Evolutionary conservation across 1,140 invertebrate genomes (phyloP), one percentile per base, ranked within the genome.

Genomic region (Goniozus legneri): DNA sequence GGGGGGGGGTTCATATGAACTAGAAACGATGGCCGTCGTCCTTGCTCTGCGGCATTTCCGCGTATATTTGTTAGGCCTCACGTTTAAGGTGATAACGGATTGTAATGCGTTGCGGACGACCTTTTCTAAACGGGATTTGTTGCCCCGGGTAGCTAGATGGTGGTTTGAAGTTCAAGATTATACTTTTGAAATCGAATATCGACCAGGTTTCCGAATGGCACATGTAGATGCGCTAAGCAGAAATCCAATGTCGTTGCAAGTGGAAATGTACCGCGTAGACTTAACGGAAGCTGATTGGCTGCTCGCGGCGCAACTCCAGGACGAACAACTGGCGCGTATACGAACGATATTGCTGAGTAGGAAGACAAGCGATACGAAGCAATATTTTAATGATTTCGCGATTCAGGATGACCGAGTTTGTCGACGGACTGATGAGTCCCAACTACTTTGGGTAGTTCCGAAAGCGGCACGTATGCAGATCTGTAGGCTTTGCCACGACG

Each of bases 141-240:
- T 39, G 3, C 36, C 36, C 1, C 44, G 27, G 4, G 18, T 46
- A 3, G 44, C 22, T 4, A 22, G 18, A 14, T 46, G 44, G 44
- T 37, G 24, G 35, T 14, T 46, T 2, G 24, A 46, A 2, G 24
- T 46, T 15, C 44, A 45, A 14, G 35, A 38, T 2, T 46, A 20
- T 8, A 46, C 34, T 2, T 46, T 46, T 3, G 18, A 46, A 3
- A 15, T 46, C 2, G 1, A 35, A 6, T 38, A 46, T 4, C 35
- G 36, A 2, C 18, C 27, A 3, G 18, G 35, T 1, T 8, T 19
- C 2, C 19, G 6, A 8, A 46, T 46, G 35, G 35, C 27, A 2
- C 36, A 46, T 8, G 35, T 32, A n/a, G 44, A 46, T 8, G 24
- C 27, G 7, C 30, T 47, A 1, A 47, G 44, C 7, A 21, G 34